These are phyloP conservation scores for Tiliacea citrago DNA, from an alignment of 2,888 invertebrate species.

Conservation along the genomic window DNA sequence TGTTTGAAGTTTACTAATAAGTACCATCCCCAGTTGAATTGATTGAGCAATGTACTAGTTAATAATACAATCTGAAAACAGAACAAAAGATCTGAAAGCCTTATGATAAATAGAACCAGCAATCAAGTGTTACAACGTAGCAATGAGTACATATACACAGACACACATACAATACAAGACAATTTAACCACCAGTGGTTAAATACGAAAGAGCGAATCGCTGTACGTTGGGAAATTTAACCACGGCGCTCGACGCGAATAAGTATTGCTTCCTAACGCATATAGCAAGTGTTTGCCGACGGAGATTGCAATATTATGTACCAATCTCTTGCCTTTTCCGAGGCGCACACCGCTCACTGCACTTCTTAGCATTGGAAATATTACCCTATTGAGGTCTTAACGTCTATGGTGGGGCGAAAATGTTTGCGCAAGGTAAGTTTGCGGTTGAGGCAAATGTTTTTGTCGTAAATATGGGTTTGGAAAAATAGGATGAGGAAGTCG, in stretches of 20 bases:
- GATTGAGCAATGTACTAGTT: conserved; percentile 7
- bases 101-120: conserved; percentile 35
- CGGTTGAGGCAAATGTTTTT: conserved; percentile 38
- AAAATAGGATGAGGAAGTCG: neutral
- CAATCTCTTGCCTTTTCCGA: conserved; percentile 81
- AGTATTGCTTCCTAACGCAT: conserved; percentile 83
- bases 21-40: conserved; percentile 15
- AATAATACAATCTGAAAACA: conserved; percentile 10
- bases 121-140: conserved; percentile 46
- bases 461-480: conserved; percentile 33
- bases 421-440: conserved; percentile 47
- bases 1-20: conserved; percentile 13
- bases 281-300: conserved; percentile 82
- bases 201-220: conserved; percentile 87
- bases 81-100: conserved; percentile 23
- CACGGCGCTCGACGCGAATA: conserved; percentile 79
- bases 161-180: conserved; percentile 69
- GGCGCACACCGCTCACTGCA: conserved; percentile 73
- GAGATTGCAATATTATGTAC: conserved; percentile 89
- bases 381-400: conserved; percentile 76
- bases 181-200: conserved; percentile 81
- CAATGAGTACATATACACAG: conserved; percentile 53
- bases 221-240: conserved; percentile 85
- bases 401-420: conserved; percentile 69
- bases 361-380: conserved; percentile 81